These are phyloP conservation scores for Limnephilus rhombicus DNA, from an alignment of 2,888 invertebrate genomes.

Conservation along the genomic window DNA sequence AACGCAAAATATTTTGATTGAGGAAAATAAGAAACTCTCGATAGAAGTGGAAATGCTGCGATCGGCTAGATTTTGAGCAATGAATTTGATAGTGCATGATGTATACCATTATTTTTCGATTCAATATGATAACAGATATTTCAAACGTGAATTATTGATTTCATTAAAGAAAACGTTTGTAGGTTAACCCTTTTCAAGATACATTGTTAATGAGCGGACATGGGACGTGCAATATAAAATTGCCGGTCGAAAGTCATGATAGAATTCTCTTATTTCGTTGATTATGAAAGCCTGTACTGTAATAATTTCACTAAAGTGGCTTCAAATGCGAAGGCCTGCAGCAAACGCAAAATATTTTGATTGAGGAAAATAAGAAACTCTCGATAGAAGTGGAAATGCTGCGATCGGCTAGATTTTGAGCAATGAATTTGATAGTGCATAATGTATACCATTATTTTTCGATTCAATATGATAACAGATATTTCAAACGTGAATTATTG, in stretches of 20 bases:
- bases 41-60: conserved; percentile 75
- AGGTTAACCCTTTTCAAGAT: too few species aligned
- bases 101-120: neutral
- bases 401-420: conserved; percentile 64
- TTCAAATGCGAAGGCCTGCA: conserved; percentile 68
- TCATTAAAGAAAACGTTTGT: too few species aligned
- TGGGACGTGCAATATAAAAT: too few species aligned
- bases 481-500: too few species aligned
- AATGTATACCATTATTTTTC: neutral
- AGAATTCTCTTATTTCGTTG: too few species aligned
- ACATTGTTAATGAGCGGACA: too few species aligned
- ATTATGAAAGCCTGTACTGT: too few species aligned
- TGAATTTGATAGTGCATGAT: neutral
- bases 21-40: conserved; percentile 75
- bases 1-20: conserved; percentile 74
- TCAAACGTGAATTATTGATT: too few species aligned
- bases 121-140: too few species aligned
- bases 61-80: neutral
- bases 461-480: neutral
- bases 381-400: conserved; percentile 75
- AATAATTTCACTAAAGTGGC: too few species aligned
- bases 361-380: conserved; percentile 76
- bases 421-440: neutral
- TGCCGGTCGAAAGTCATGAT: too few species aligned
- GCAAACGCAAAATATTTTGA: conserved; percentile 73